A percentile compares a stretch with the other conserved stretches of the same genome.
phyloP scores from a whole-genome alignment of 2,888 invertebrate species.

The Tenthredo livida region DNA sequence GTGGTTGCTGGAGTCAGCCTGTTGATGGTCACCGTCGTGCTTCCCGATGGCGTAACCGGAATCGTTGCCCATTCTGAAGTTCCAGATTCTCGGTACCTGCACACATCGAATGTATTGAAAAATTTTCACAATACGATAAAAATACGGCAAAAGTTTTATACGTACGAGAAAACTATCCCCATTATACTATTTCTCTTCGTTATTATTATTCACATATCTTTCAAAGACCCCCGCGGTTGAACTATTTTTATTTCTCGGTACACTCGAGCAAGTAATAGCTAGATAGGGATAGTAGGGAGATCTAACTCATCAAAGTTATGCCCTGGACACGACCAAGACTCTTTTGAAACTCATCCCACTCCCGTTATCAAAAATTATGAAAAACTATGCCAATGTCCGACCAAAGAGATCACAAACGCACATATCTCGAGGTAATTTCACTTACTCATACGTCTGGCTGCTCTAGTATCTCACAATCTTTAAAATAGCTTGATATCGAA shows the following conservation, averaged over 20 bases:
- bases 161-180: not conserved
- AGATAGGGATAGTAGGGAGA: not conserved
- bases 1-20: conserved; percentile 93
- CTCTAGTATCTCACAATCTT: not conserved
- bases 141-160: not conserved
- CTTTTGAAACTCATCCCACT: not conserved
- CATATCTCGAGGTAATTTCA: not conserved
- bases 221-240: not conserved
- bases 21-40: conserved; percentile 91
- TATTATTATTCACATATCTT: not conserved
- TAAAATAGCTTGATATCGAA: not conserved
- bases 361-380: not conserved
- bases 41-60: conserved; percentile 94
- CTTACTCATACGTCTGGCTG: not conserved
- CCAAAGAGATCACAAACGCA: not conserved
- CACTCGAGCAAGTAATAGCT: not conserved
- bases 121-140: not conserved
- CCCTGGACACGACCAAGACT: not conserved
- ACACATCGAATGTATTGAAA: not conserved
- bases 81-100: conserved; percentile 90
- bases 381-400: not conserved
- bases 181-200: not conserved
- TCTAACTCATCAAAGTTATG: not conserved
- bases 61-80: conserved; percentile 95
- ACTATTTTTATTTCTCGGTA: not conserved